Evolutionary conservation across 1,140 invertebrate genomes (phyloP).

Genomic region (Cotesia glomerata): DNA sequence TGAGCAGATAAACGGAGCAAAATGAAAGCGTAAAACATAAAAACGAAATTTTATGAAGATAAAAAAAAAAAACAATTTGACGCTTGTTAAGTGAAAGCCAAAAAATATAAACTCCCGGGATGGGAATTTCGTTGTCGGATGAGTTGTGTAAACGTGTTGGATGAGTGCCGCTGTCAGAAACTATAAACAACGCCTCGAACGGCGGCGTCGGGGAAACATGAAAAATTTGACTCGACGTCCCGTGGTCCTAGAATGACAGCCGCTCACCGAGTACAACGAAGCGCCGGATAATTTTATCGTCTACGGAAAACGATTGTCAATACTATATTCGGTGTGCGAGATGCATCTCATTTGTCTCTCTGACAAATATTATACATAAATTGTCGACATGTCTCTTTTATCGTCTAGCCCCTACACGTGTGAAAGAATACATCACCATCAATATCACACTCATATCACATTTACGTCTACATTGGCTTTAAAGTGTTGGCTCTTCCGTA

Average conservation of each 20-base stretch:
- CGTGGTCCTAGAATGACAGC: slow-evolving; percentile 15
- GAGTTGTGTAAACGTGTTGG: neutral
- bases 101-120: neutral
- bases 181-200: slow-evolving; percentile 19
- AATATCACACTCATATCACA: too few species aligned
- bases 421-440: too few species aligned
- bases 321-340: neutral
- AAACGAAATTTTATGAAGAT: neutral
- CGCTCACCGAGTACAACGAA: neutral
- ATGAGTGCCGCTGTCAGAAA: slow-evolving; percentile 12
- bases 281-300: neutral
- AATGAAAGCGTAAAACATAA: neutral
- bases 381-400: too few species aligned
- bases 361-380: neutral
- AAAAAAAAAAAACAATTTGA: neutral
- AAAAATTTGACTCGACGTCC: slow-evolving; percentile 21
- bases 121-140: neutral
- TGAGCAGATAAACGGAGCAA: neutral
- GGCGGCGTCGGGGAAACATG: slow-evolving; percentile 11
- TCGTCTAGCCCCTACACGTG: too few species aligned
- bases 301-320: slow-evolving; percentile 1
- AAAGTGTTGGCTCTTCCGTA: too few species aligned
- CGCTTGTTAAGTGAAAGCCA: neutral
- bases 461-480: too few species aligned
- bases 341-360: neutral